A percentile compares a stretch with the other conserved stretches of the same genome.
These are phyloP conservation scores for Brotula barbata DNA, from an alignment of 2,797 vertebrate genomes.

Conservation along the genomic window DNA sequence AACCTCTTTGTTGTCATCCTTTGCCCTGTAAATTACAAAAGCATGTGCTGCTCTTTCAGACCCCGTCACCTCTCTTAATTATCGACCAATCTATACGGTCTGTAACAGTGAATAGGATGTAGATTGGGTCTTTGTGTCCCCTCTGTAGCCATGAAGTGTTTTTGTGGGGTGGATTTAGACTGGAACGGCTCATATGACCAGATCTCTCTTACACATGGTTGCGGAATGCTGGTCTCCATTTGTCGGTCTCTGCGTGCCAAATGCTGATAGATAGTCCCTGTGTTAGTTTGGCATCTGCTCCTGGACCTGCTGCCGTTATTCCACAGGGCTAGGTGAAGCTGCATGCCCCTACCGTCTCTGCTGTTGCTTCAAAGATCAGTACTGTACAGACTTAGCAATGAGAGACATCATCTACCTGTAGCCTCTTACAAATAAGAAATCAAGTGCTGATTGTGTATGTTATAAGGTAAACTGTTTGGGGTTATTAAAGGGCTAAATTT, in stretches of 20 bases:
- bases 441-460: no score
- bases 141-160: conserved; percentile 23
- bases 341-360: neutral
- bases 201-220: conserved; percentile 53
- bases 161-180: conserved; percentile 32
- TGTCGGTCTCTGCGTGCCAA: conserved; percentile 37
- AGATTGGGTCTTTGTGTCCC: neutral
- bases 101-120: conserved; percentile 14
- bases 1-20: conserved; percentile 26
- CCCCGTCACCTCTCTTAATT: neutral
- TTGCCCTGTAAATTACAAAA: conserved; percentile 12
- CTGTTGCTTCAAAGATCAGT: no score
- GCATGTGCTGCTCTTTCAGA: conserved; percentile 14
- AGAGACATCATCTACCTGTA: no score
- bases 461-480: no score
- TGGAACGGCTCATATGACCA: conserved; percentile 47
- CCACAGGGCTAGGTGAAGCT: conserved; percentile 39
- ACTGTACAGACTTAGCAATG: no score
- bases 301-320: conserved; percentile 49
- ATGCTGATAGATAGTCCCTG: conserved; percentile 55
- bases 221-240: conserved; percentile 45
- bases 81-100: conserved; percentile 1
- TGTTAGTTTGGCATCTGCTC: conserved; percentile 46
- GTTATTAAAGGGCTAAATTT: no score
- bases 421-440: no score